Conservation (phyloP, 2,113 vertebrate genomes). For the Caranx ignobilis region DNA sequence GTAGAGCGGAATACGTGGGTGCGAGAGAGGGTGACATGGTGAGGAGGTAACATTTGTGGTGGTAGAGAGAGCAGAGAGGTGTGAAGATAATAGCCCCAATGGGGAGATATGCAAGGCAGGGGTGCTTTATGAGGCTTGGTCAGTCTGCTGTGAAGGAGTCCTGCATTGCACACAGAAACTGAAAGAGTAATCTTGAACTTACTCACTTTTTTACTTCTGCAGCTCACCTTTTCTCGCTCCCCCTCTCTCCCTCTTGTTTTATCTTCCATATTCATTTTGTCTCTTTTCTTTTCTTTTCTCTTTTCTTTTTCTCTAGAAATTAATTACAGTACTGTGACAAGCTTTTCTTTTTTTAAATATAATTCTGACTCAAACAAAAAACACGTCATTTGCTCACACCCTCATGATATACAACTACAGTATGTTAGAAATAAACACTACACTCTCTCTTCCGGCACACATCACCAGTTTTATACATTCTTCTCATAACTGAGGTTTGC, state of each 20-base stretch:
- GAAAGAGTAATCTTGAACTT: conserved; percentile 64
- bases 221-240: not conserved
- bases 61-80: conserved; percentile 72
- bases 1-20: conserved; percentile 38
- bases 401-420: not conserved
- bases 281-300: not conserved
- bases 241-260: not conserved
- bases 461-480: not conserved
- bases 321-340: not conserved
- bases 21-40: conserved; percentile 56
- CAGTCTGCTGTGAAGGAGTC: conserved; percentile 79
- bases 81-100: conserved; percentile 83
- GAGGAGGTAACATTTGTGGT: conserved; percentile 59
- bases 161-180: conserved; percentile 61
- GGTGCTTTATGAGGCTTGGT: conserved; percentile 70
- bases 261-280: not conserved
- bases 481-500: not conserved
- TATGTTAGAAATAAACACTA: not conserved
- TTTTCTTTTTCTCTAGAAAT: too few species aligned
- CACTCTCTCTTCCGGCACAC: not conserved
- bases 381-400: not conserved
- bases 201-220: conserved; percentile 41
- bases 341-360: not conserved
- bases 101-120: conserved; percentile 77
- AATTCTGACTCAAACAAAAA: not conserved